Percentiles rank a stretch among this genome's conserved stretches.
Evolutionary conservation across 2,888 invertebrate genomes (phyloP).

Genomic region (Sericinus montela): DNA sequence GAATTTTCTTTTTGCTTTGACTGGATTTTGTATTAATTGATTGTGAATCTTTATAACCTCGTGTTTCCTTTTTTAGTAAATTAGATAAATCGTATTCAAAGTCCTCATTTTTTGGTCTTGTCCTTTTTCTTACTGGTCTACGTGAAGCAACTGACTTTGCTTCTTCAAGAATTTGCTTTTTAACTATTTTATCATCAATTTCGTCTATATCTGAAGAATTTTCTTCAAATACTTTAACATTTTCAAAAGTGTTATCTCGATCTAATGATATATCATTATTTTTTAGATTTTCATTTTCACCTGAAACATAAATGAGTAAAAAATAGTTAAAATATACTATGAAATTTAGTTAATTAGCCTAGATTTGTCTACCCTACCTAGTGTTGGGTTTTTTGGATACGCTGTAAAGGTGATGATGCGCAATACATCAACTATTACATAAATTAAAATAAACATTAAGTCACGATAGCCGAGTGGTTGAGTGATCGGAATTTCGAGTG

Average conservation of each 20-base stretch:
- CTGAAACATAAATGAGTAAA: slow-evolving; percentile 38
- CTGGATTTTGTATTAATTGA: slow-evolving; percentile 38
- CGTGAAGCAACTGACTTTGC: slow-evolving; percentile 48
- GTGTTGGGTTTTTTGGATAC: too few species aligned
- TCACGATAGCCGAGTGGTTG: too few species aligned
- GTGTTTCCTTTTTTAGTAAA: slow-evolving; percentile 74
- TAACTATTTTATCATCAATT: slow-evolving; percentile 47
- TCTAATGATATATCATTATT: slow-evolving; percentile 33
- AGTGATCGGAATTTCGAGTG: too few species aligned
- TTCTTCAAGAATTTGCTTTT: slow-evolving; percentile 33
- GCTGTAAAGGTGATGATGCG: too few species aligned
- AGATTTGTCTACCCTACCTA: too few species aligned
- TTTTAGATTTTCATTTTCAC: slow-evolving; percentile 38
- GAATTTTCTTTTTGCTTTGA: slow-evolving; percentile 51
- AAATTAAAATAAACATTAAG: too few species aligned
- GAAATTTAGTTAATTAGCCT: too few species aligned
- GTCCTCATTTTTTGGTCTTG: slow-evolving; percentile 83
- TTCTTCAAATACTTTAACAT: slow-evolving; percentile 59
- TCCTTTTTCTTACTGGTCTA: slow-evolving; percentile 82
- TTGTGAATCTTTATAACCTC: slow-evolving; percentile 65
- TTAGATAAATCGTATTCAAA: slow-evolving; percentile 85
- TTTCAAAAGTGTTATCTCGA: slow-evolving; percentile 38
- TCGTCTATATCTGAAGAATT: slow-evolving; percentile 72
- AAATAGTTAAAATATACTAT: too few species aligned
- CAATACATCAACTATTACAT: too few species aligned